Evolutionary conservation across 1,140 invertebrate species (phyloP), one percentile per base, ranked within the genome.

Genomic region (Leptinotarsa texana): DNA sequence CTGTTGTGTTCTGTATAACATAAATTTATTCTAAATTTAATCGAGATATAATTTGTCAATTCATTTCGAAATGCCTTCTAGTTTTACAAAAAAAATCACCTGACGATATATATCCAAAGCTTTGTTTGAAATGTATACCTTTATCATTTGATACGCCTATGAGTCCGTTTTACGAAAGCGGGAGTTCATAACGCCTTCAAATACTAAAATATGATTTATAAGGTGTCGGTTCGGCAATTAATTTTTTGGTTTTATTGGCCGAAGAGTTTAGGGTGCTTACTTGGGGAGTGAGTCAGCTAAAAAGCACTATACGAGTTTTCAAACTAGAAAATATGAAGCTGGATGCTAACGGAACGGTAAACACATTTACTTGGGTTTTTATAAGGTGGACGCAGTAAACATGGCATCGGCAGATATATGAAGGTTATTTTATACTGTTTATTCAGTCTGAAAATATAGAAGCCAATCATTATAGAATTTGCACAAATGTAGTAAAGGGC

Each of bases 381-480:
- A 42, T 49, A 74, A 85, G n/a, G 63, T 65, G 63, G 18, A 4
- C 27, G 22, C 83, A 89, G 92, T 95, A 2, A 93, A 93, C 3
- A 92, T 91, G 0, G 91, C 93, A 0, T 89, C 33, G 33, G 8
- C 33, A 42, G 27, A 33, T 33, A 33, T 33, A 33, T 33, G 6
- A 33, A 33, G 5, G 27, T 33, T 33, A 33, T 33, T 33, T 33
- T 6, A 33, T 33, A 33, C 27, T 33, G 27, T 5, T 33, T 33
- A 6, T 1, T 8, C 27, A 33, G 8, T 33, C 27, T 0, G 6
- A 33, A 33, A 5, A 33, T 33, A 33, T 33, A 8, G 27, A 33
- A 33, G 27, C 1, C 8, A 33, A 33, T 33, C 27, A 33, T 8
- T 33, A 33, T 6, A 33, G 6, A 6, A 33, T 6, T 5, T 8